A percentile compares a stretch with the other conserved stretches of the same genome.
Conservation (phyloP, 1,140 invertebrate species). For the Pseudoatta argentina region DNA sequence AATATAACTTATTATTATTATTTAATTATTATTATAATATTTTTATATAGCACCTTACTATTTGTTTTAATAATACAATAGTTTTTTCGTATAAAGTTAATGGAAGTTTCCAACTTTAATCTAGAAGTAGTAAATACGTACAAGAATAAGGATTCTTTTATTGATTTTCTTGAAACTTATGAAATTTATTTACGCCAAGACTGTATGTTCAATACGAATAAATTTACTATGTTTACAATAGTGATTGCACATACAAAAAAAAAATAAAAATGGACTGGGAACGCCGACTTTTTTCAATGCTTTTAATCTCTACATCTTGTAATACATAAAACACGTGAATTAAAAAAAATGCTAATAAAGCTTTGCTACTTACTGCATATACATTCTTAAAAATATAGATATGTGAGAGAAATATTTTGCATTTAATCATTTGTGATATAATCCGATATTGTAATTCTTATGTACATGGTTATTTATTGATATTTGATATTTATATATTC, state of each 20-base stretch:
- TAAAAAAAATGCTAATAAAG: background rate
- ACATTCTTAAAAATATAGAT: background rate
- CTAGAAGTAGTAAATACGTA: background rate
- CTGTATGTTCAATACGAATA: background rate
- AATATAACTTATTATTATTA: too few species aligned
- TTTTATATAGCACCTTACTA: too few species aligned
- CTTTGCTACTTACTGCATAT: background rate
- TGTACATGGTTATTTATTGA: background rate
- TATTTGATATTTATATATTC: constrained; percentile 12
- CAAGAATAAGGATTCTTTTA: background rate
- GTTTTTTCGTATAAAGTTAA: too few species aligned
- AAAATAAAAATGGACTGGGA: background rate
- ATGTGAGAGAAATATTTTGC: constrained; percentile 9
- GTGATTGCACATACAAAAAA: background rate
- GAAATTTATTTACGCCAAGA: background rate
- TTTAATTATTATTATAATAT: too few species aligned
- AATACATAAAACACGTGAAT: background rate
- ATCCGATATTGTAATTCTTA: background rate
- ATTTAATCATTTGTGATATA: constrained; percentile 27
- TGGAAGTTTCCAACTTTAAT: background rate
- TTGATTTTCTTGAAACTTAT: background rate
- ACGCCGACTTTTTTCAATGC: background rate
- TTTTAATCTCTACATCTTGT: background rate
- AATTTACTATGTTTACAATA: background rate
- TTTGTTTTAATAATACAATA: too few species aligned